Conservation (phyloP, 1,140 invertebrate genomes). For the Papilio polyxenes region DNA sequence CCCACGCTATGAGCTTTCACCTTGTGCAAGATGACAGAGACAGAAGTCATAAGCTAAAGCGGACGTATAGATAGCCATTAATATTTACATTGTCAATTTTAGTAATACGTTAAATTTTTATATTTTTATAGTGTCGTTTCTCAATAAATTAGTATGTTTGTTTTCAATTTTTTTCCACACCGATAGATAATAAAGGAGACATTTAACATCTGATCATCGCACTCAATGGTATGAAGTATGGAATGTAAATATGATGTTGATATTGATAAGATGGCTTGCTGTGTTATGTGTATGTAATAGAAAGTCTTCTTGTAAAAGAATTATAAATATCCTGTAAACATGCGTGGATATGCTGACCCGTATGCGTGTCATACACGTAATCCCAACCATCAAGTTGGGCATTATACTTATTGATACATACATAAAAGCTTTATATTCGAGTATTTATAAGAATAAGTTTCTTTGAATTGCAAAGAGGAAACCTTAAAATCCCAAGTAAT, state of each 20-base stretch:
- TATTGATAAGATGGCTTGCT: background rate
- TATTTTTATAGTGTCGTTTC: background rate
- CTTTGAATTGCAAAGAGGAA: background rate
- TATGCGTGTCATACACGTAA: background rate
- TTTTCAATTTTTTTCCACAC: background rate
- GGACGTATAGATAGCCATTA: background rate
- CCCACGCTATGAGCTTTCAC: slow-evolving; percentile 38
- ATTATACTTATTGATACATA: background rate
- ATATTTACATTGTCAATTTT: too few relatives aligned
- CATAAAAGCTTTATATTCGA: background rate
- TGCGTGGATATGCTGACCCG: background rate
- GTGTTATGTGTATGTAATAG: background rate
- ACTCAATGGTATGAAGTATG: background rate
- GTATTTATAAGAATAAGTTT: background rate
- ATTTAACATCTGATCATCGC: background rate
- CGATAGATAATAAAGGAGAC: too few relatives aligned
- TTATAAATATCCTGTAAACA: background rate
- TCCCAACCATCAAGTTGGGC: background rate
- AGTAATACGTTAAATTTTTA: too few relatives aligned
- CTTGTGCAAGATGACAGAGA: background rate
- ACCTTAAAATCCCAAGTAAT: background rate
- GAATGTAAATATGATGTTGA: background rate
- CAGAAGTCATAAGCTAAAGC: slow-evolving; percentile 19
- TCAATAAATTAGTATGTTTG: background rate
- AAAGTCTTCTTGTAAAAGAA: background rate